Conservation (phyloP, 2,888 invertebrate species). For the Tetragonisca angustula region DNA sequence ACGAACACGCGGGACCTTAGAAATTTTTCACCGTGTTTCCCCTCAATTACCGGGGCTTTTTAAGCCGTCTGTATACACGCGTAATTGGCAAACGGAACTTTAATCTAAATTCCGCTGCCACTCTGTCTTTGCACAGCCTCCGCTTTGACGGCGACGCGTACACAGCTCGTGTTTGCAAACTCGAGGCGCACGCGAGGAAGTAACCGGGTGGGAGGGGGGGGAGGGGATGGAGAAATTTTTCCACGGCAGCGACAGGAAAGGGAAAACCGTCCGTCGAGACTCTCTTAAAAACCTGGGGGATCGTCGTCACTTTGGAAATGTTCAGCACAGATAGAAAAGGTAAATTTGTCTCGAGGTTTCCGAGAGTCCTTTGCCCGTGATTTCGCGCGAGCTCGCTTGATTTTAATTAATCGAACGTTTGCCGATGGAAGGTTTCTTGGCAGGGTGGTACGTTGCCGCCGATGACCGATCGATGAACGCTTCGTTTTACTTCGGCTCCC, state of each 20-base stretch:
- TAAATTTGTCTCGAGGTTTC: not conserved
- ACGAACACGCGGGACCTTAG: not conserved
- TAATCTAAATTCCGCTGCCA: conserved; percentile 49
- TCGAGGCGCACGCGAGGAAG: not conserved
- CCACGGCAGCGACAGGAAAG: not conserved
- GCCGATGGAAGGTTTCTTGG: conserved; percentile 8
- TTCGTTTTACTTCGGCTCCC: conserved; percentile 10
- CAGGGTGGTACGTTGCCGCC: not conserved
- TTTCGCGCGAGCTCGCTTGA: conserved; percentile 7
- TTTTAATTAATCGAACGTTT: conserved; percentile 42
- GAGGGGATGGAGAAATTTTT: conserved; percentile 16
- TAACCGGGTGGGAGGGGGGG: not conserved
- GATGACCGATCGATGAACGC: not conserved
- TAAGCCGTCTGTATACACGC: conserved; percentile 43
- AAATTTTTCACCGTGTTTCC: conserved; percentile 40
- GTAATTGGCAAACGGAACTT: conserved; percentile 57
- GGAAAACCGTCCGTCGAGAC: not conserved
- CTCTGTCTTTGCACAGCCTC: conserved; percentile 41
- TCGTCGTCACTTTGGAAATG: not conserved
- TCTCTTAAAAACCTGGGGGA: conserved; percentile 3
- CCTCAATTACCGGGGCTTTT: conserved; percentile 45
- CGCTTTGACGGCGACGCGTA: conserved; percentile 44
- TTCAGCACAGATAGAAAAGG: not conserved
- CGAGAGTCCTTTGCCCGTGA: not conserved
- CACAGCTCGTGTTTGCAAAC: conserved; percentile 25